These are phyloP conservation scores for Daboia siamensis DNA, from an alignment of 2,113 vertebrate species.

Conservation along the genomic window DNA sequence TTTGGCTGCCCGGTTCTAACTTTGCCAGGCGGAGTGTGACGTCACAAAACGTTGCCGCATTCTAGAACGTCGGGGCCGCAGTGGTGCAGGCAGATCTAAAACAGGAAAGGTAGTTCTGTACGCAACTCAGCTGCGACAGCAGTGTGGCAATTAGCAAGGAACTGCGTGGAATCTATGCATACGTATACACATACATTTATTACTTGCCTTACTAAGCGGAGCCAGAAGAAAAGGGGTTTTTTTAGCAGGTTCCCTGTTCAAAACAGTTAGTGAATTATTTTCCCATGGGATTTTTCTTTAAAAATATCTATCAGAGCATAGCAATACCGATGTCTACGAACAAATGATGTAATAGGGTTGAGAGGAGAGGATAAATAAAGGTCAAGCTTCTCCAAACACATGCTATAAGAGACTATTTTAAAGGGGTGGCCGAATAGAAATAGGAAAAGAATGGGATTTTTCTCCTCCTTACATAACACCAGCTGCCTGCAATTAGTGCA, in stretches of 20 bases:
- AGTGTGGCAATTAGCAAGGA: neutral
- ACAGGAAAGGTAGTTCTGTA: neutral
- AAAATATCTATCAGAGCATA: neutral
- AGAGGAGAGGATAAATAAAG: neutral
- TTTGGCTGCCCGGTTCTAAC: neutral
- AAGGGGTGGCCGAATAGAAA: neutral
- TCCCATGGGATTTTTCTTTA: neutral
- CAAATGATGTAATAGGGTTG: neutral
- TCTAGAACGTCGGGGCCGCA: neutral
- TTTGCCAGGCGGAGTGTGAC: neutral
- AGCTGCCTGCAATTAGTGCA: too few species aligned
- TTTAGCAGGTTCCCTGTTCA: neutral
- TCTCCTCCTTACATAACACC: too few species aligned
- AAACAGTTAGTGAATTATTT: neutral
- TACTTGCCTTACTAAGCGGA: neutral
- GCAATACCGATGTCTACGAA: neutral
- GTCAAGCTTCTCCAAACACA: neutral
- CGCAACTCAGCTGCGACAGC: neutral
- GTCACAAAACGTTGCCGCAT: neutral
- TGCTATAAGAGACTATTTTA: neutral
- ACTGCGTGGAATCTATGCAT: neutral
- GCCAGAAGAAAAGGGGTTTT: neutral
- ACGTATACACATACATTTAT: neutral
- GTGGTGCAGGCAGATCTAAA: neutral
- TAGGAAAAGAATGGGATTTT: neutral